Conservation (phyloP, 30 jellyfish, hydroid and myxozoan genomes). For the Hydractinia symbiolongicarpus region DNA sequence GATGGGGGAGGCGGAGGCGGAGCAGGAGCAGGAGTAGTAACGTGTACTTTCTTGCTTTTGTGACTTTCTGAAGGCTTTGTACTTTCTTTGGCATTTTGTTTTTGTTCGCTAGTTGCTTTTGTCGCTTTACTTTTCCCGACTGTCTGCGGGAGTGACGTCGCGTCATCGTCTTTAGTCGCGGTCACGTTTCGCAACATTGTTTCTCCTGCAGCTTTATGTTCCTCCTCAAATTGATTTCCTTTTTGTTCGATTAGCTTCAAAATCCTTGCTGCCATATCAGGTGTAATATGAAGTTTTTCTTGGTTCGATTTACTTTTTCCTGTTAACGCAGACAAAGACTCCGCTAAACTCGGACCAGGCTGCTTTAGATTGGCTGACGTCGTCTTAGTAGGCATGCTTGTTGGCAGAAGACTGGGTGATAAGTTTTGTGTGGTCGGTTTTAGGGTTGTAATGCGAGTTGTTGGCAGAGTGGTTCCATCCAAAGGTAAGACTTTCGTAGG, state of each 20-base stretch:
- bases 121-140: constrained; percentile 33
- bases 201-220: constrained; percentile 81
- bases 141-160: neutral
- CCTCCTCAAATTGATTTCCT: constrained; percentile 58
- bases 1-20: constrained; percentile 16
- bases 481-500: constrained; percentile 34
- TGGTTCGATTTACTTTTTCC: neutral
- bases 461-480: constrained; percentile 7
- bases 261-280: constrained; percentile 78
- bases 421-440: constrained; percentile 16
- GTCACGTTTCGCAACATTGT: constrained; percentile 30
- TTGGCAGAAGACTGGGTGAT: constrained; percentile 5
- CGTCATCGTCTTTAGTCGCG: constrained; percentile 1
- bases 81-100: neutral
- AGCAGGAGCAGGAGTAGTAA: neutral
- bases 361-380: neutral
- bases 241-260: constrained; percentile 66
- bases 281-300: constrained; percentile 62
- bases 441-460: no score
- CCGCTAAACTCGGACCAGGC: neutral
- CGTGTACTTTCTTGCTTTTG: neutral
- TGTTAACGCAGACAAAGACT: neutral
- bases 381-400: neutral
- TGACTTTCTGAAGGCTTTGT: neutral
- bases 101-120: constrained; percentile 91